Conservation (phyloP, 2,113 vertebrate genomes). For the Pagrus major region DNA sequence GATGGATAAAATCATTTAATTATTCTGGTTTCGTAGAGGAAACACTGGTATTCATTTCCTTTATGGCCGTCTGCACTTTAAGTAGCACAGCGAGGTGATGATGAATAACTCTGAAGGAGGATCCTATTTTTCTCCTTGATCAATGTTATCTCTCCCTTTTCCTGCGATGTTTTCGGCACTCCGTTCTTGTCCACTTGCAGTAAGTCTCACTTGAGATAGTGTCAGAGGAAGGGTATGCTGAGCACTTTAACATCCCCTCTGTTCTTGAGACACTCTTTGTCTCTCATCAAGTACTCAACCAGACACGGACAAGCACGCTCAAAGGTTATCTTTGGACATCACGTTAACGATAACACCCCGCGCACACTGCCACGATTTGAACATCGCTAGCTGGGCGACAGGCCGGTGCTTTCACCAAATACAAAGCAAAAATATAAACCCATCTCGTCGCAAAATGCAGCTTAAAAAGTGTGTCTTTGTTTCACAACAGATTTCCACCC, state of each 20-base stretch:
- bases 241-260: conserved; percentile 67
- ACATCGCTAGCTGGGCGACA: not conserved
- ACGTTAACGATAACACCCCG: conserved; percentile 43
- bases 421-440: not conserved
- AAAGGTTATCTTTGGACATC: conserved; percentile 75
- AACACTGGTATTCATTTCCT: conserved; percentile 38
- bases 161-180: conserved; percentile 43
- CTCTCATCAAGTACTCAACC: conserved; percentile 70
- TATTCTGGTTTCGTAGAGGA: conserved; percentile 37
- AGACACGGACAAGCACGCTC: conserved; percentile 57
- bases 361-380: conserved; percentile 22
- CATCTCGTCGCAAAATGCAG: conserved; percentile 20
- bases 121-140: conserved; percentile 77
- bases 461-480: conserved; percentile 25
- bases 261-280: conserved; percentile 68
- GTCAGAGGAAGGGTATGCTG: conserved; percentile 72
- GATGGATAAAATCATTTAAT: conserved; percentile 50
- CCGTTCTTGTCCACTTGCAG: conserved; percentile 69
- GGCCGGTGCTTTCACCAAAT: not conserved
- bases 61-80: conserved; percentile 42
- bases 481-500: conserved; percentile 60
- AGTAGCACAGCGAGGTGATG: conserved; percentile 56
- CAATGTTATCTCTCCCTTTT: conserved; percentile 73
- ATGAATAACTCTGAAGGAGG: conserved; percentile 68
- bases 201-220: conserved; percentile 81